phyloP scores from a whole-genome alignment of 2,888 invertebrate species.

The Tortricodes alternella region DNA sequence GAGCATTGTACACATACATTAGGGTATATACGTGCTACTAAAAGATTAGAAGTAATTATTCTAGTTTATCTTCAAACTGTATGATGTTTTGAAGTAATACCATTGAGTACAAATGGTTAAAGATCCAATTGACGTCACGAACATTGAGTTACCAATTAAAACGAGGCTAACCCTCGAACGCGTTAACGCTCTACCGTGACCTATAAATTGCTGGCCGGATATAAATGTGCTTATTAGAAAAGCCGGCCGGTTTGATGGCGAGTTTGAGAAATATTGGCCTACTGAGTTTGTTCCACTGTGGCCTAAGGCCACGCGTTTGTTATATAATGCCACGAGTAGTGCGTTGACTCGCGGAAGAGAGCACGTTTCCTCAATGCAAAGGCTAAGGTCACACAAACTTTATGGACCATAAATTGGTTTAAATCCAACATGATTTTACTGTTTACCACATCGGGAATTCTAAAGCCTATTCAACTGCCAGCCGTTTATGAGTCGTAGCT shows the following conservation, averaged over 20 bases:
- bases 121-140: no score
- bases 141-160: no score
- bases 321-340: background rate
- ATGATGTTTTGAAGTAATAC: no score
- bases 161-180: background rate
- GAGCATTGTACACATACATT: no score
- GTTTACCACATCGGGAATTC: slow-evolving; percentile 25
- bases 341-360: slow-evolving; percentile 28
- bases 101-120: no score
- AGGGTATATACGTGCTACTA: no score
- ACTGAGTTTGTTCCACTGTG: background rate
- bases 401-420: slow-evolving; percentile 18
- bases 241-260: background rate
- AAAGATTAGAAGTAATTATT: no score
- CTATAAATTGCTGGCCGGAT: slow-evolving; percentile 2
- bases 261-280: background rate
- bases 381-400: slow-evolving; percentile 21
- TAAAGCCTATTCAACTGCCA: slow-evolving; percentile 10
- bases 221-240: slow-evolving; percentile 5
- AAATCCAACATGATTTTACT: slow-evolving; percentile 6
- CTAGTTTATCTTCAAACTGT: no score
- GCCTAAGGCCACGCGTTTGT: background rate
- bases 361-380: slow-evolving; percentile 18
- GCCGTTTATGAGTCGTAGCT: background rate
- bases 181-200: background rate